phyloP scores from a whole-genome alignment of 2,113 vertebrate species.

The Pituophis catenifer region DNA sequence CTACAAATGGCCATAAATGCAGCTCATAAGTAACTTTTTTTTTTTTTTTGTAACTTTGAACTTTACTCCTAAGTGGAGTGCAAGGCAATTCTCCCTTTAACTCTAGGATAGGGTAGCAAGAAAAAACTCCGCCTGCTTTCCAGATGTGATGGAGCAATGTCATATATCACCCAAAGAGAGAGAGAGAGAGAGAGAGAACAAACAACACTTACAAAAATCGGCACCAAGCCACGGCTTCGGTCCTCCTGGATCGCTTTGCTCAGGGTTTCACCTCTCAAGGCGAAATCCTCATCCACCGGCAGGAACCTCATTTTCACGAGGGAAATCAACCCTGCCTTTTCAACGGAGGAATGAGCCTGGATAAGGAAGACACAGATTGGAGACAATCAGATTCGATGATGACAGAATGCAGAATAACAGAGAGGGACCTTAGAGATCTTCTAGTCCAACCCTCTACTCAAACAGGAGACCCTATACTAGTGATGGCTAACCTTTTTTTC shows the following conservation, averaged over 20 bases:
- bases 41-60: no score
- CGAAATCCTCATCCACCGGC: conserved; percentile 84
- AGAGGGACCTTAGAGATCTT: neutral
- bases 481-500: no score
- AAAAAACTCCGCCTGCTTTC: neutral
- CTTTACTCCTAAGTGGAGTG: no score
- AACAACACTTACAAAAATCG: conserved; percentile 83
- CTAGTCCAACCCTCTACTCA: neutral
- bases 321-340: conserved; percentile 92
- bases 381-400: neutral
- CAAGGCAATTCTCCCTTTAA: neutral
- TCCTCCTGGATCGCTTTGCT: conserved; percentile 86
- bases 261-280: conserved; percentile 85
- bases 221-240: conserved; percentile 80
- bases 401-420: neutral
- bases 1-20: no score
- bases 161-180: neutral
- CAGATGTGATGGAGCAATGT: neutral
- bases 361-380: neutral
- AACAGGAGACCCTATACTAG: no score
- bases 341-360: conserved; percentile 94
- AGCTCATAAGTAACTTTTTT: no score
- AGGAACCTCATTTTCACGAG: conserved; percentile 91
- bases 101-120: neutral
- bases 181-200: neutral